These are phyloP conservation scores for Polypedilum pembai DNA, from an alignment of 1,140 invertebrate genomes.

Conservation along the genomic window DNA sequence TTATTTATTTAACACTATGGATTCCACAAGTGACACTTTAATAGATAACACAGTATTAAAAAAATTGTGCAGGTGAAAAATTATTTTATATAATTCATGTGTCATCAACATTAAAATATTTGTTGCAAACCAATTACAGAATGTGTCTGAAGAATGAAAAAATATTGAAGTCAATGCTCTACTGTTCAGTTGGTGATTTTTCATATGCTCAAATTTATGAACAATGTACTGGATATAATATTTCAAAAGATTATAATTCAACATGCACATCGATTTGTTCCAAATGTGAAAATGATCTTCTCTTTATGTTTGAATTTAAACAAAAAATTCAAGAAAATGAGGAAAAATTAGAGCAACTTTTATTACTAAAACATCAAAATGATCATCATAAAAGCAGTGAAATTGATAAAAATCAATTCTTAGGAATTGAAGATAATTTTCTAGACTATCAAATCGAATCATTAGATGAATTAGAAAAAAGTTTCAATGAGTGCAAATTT, in stretches of 20 bases:
- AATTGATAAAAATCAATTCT: neutral
- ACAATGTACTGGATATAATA: neutral
- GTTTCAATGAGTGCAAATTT: neutral
- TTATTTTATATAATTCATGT: neutral
- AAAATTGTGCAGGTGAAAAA: neutral
- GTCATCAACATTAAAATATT: neutral
- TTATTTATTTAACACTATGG: too few species aligned
- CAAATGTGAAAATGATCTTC: neutral
- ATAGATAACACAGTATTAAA: too few species aligned
- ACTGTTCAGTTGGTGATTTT: neutral
- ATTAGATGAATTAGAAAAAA: neutral
- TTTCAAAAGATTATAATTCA: neutral
- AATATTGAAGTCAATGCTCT: slow-evolving; percentile 1
- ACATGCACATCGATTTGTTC: neutral
- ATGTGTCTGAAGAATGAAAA: neutral
- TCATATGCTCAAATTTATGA: neutral
- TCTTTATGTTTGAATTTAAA: neutral
- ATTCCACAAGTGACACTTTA: too few species aligned
- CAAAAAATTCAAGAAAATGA: neutral
- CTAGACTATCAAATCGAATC: neutral
- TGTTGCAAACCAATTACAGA: neutral
- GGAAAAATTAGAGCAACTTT: neutral
- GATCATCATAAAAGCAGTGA: neutral
- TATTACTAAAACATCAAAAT: neutral
- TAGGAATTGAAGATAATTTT: neutral